These are phyloP conservation scores for Leptodactylus fallax DNA, from an alignment of 2,797 vertebrate genomes.

Conservation along the genomic window DNA sequence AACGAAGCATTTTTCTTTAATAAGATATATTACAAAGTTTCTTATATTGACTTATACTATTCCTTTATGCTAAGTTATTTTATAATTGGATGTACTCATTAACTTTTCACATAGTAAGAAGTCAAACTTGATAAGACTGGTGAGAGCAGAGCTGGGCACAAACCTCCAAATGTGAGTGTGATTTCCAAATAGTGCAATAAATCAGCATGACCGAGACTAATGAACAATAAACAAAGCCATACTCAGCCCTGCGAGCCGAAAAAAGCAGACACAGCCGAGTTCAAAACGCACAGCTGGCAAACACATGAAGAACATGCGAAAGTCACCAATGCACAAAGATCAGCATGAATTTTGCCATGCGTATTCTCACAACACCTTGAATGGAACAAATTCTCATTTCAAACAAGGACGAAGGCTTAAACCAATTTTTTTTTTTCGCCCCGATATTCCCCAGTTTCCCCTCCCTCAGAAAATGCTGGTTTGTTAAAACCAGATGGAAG, in stretches of 20 bases:
- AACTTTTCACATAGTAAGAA: not conserved
- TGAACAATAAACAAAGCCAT: constrained; percentile 46
- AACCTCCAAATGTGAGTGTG: constrained; percentile 10
- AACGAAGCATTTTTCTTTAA: no score
- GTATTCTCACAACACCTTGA: constrained; percentile 59
- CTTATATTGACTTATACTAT: no score
- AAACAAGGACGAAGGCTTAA: constrained; percentile 58
- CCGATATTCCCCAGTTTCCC: constrained; percentile 26
- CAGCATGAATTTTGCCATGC: constrained; percentile 22
- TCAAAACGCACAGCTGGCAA: constrained; percentile 70
- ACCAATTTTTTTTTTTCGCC: constrained; percentile 40
- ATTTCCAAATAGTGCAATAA: constrained; percentile 37
- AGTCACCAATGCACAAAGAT: not conserved
- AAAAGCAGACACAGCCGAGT: constrained; percentile 45
- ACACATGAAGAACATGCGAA: constrained; percentile 65
- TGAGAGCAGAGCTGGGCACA: constrained; percentile 1
- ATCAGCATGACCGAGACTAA: constrained; percentile 44
- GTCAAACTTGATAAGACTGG: not conserved
- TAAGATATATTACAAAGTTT: no score
- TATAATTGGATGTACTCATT: no score
- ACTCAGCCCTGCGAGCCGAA: constrained; percentile 22
- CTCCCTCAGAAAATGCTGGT: constrained; percentile 59
- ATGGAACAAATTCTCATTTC: constrained; percentile 47
- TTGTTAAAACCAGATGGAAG: constrained; percentile 77
- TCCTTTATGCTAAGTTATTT: no score